These are phyloP conservation scores for Ptychochromis oligacanthus DNA, from an alignment of 2,113 vertebrate species.

Conservation along the genomic window DNA sequence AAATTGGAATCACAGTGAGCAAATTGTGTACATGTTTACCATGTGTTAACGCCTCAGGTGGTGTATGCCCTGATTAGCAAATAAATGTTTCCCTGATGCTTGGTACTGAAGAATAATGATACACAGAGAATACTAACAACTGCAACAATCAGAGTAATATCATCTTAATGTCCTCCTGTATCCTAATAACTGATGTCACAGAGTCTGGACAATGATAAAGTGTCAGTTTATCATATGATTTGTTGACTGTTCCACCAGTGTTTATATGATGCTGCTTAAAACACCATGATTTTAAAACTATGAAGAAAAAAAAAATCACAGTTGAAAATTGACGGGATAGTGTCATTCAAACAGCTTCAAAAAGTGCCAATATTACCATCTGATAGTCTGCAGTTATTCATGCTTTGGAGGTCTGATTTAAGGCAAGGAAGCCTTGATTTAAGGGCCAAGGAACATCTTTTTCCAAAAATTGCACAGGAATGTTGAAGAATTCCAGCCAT, in stretches of 20 bases:
- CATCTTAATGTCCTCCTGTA: neutral
- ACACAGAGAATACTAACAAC: neutral
- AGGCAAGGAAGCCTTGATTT: no score
- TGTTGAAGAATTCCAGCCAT: neutral
- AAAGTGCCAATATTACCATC: neutral
- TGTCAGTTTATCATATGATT: neutral
- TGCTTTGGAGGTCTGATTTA: no score
- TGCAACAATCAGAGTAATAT: neutral
- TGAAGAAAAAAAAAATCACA: neutral
- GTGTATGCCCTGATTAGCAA: slow-evolving; percentile 44
- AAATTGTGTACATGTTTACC: slow-evolving; percentile 31
- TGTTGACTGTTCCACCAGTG: neutral
- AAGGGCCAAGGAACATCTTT: neutral
- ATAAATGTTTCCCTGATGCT: slow-evolving; percentile 36
- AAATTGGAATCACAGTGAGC: slow-evolving; percentile 23
- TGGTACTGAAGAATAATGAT: slow-evolving; percentile 10
- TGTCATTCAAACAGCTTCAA: neutral
- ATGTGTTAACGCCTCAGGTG: slow-evolving; percentile 48
- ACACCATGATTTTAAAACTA: neutral
- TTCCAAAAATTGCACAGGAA: neutral
- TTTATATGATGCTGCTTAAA: neutral
- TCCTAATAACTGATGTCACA: neutral
- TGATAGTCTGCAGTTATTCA: no score
- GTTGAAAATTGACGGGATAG: neutral
- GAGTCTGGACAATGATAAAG: neutral